Evolutionary conservation across 2,888 invertebrate genomes (phyloP).

Genomic region (Blomia tropicalis): DNA sequence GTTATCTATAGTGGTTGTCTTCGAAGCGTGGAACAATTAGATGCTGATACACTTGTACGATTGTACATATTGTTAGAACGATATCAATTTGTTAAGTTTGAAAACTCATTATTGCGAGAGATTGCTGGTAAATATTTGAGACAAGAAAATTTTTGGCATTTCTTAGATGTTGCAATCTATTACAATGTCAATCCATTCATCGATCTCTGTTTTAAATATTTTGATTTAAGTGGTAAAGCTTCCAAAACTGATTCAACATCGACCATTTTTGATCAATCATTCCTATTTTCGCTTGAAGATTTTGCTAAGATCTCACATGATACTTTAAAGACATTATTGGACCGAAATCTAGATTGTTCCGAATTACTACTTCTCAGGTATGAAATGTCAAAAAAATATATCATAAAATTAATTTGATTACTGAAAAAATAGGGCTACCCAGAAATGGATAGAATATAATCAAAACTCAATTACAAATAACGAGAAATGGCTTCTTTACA

Average conservation of each 20-base stretch:
- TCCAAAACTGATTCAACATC: background rate
- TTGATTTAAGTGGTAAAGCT: background rate
- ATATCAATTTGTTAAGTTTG: slow-evolving; percentile 16
- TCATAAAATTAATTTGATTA: background rate
- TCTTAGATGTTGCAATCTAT: slow-evolving; percentile 9
- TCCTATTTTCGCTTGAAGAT: background rate
- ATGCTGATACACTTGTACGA: background rate
- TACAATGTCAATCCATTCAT: background rate
- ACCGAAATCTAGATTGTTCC: background rate
- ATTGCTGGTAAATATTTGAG: background rate
- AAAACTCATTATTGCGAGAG: slow-evolving; percentile 5
- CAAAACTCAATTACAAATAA: background rate
- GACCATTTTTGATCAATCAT: background rate
- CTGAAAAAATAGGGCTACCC: background rate
- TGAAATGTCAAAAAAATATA: too few species aligned
- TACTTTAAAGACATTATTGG: slow-evolving; percentile 3
- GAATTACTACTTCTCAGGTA: background rate
- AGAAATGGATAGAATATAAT: slow-evolving; percentile 5
- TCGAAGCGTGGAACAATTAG: background rate
- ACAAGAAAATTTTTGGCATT: background rate
- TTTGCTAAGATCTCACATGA: slow-evolving; percentile 7
- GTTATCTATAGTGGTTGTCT: slow-evolving; percentile 7
- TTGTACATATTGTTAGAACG: slow-evolving; percentile 6
- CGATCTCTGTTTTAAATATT: slow-evolving; percentile 5
- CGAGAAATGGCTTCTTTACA: background rate